Base-by-base conservation (phyloP, 2,888 invertebrate genomes). In the Trichogramma evanescens region DNA sequence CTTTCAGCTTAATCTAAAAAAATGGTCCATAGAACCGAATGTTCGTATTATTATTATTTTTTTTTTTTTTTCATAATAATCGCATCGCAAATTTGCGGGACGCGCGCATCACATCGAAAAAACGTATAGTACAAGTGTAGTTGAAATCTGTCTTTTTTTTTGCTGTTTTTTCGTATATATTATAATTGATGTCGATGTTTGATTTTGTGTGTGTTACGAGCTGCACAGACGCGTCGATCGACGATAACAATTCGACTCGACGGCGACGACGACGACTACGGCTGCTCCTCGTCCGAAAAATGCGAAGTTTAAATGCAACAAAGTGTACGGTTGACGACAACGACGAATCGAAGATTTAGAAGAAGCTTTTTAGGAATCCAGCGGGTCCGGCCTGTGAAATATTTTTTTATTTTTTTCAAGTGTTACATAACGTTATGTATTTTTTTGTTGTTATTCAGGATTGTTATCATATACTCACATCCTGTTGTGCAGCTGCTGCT, bases 341-440 rank as follows among this genome's bases (percentile, higher is more conserved):
- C 68, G 68, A 71, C 26, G 72, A 72, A 70, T 72, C 69, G 71
- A 71, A 70, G 26, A 10, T 71, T 90, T 92, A 93, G 87, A 93
- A 93, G 85, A 93, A 91, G 87, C 92, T 92, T 86, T 93, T 93
- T 81, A 93, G 87, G 87, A 93, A 93, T 83, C 91, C 91, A 82
- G 92, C 91, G 80, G 93, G 91, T 81, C 92, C 92, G 83, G 92
- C 91, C 92, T 93, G 58, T 13, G 26, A 1, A 26, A 26, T 54
- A n/a, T 52, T 8, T n/a, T 46, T 45, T 51, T 10, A 7, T 44
- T 13, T 3, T 10, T 9, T 56, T 51, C 50, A 38, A 38, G 9
- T 4, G 8, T 38, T 6, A 5, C 39, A 10, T 5, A 13, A 54
- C 41, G 54, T 38, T 45, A 8, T 38, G 1, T 13, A 13, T 13